Base-by-base conservation (phyloP, 2,113 vertebrate genomes). In the Megaceryle torquata region DNA sequence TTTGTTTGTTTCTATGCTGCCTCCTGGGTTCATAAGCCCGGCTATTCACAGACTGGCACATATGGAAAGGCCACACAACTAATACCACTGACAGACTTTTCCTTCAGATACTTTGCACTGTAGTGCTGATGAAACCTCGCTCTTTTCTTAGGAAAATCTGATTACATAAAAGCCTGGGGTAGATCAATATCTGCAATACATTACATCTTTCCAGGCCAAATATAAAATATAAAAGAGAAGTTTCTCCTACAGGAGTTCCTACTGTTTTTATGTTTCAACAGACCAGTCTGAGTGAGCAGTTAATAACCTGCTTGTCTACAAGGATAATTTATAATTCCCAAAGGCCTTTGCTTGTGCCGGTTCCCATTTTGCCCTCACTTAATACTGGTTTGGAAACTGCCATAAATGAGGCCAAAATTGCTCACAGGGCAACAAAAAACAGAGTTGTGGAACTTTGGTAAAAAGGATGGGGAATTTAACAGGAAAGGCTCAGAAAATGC, bases 261-360 rank as follows among this genome's bases (percentile, higher is more conserved):
- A 17, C 25, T 43, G 16, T 5, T 4, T 83, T 76, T 59, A 33
- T 64, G 16, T 19, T 83, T 91, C 77, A 86, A 61, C 41, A 65
- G n/a, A 41, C 18, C 24, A 43, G 6, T 29, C 43, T 68, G 37
- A 93, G 29, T 0, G 0, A 91, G 24, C 5, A 80, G 46, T 37
- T 60, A 87, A 64, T 37, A 82, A 44, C 10, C 10, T 65, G 18
- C 4, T 53, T 68, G 6, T 69, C 63, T 77, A 35, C 11, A 61
- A 94, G n/a, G 15, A 22, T 18, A 70, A 37, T 53, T 90, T 74
- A 76, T 70, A 76, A 80, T 61, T 85, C 60, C 69, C 1, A 3
- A 79, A 61, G 28, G 21, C 1, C 26, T 88, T 72, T 41, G 16
- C 37, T 91, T 86, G 35, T 82, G 16, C 5, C 54, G n/a, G n/a